Base-by-base conservation (phyloP, 2,113 vertebrate genomes). In the Onychostoma macrolepis region DNA sequence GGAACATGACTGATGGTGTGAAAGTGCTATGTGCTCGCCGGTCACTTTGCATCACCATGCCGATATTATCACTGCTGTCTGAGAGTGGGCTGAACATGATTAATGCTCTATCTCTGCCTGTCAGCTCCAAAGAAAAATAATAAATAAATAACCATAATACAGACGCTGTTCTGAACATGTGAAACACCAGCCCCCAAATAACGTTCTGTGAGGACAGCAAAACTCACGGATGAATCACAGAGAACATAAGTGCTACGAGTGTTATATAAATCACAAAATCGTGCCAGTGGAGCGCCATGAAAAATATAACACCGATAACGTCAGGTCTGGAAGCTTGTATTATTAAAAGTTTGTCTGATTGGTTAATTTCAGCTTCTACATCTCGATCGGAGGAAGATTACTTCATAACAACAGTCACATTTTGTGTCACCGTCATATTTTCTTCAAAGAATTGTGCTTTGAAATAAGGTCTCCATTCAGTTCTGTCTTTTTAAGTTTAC, bases 21-120 rank as follows among this genome's bases (percentile, higher is more conserved):
- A 86, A 88, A 89, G 89, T 87, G 89, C 82, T 87, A 85, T 86
- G 90, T 85, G 86, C 85, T 90, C 17, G 53, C 63, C 26, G 85
- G 84, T 83, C 89, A 89, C 87, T 90, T 90, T 91, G 89, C 88
- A 90, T 89, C 83, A 80, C 36, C 86, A 76, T 74, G 38, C 78
- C 83, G 90, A 91, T 90, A 89, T 86, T 80, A 90, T 91, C 88
- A 50, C 56, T 87, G 79, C 75, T 28, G 88, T 90, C 83, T 81
- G 84, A 24, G 61, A 87, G 89, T 36, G 85, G 86, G 72, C 88
- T 13, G 86, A 63, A 65, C 43, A 61, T 89, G 87, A 90, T 89
- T 90, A 84, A 90, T 88, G 56, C 45, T 85, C 63, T 80, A 65
- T 90, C 84, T 50, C 15, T 50, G 80, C 72, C 83, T 90, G 84